Conservation (phyloP, 2,113 vertebrate species). For the Lepisosteus osseus region DNA sequence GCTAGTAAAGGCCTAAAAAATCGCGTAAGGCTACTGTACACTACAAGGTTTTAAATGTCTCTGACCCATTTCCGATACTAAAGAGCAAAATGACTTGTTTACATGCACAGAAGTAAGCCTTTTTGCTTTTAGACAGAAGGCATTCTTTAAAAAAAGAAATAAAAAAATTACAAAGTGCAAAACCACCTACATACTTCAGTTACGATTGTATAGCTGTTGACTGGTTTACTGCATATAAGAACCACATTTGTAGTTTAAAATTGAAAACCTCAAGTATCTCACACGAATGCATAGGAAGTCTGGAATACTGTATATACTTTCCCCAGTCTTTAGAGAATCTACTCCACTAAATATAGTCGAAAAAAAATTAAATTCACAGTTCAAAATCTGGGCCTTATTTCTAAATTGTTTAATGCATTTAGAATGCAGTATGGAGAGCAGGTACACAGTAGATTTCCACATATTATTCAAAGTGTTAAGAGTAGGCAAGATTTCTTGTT, state of each 20-base stretch:
- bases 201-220: conserved; percentile 29
- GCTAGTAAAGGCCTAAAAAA: conserved; percentile 55
- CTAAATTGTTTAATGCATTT: conserved; percentile 15
- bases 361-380: conserved; percentile 19
- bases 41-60: conserved; percentile 35
- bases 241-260: conserved; percentile 23
- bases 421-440: conserved; percentile 13
- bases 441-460: conserved; percentile 16
- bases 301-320: conserved; percentile 26
- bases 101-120: conserved; percentile 27
- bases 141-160: conserved; percentile 29
- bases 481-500: neutral
- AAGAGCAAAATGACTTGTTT: conserved; percentile 27
- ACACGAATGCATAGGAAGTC: conserved; percentile 31
- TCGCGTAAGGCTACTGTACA: conserved; percentile 46
- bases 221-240: conserved; percentile 41
- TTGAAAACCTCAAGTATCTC: conserved; percentile 22
- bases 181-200: conserved; percentile 38
- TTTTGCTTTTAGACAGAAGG: conserved; percentile 24
- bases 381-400: conserved; percentile 24
- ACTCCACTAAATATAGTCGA: neutral
- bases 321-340: conserved; percentile 6
- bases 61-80: conserved; percentile 44
- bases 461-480: conserved; percentile 9
- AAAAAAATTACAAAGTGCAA: conserved; percentile 40